Conservation (phyloP, 2,113 vertebrate genomes). For the Brachionichthys hirsutus region DNA sequence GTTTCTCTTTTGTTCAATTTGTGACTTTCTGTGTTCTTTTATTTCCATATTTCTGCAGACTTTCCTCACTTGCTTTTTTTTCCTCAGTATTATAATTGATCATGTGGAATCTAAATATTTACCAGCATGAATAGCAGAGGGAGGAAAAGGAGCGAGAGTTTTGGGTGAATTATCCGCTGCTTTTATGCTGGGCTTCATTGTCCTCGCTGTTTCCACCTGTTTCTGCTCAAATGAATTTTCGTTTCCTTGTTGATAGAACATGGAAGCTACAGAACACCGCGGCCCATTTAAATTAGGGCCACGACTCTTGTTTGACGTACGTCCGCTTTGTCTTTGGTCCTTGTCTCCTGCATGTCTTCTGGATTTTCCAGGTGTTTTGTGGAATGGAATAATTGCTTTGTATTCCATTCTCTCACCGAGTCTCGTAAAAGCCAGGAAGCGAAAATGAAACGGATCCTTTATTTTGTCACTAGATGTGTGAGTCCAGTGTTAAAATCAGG, state of each 20-base stretch:
- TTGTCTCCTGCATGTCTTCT: neutral
- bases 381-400: neutral
- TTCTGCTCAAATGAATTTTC: neutral
- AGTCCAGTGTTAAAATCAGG: conserved; percentile 5
- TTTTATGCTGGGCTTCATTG: neutral
- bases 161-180: conserved; percentile 14
- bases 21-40: conserved; percentile 33
- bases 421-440: conserved; percentile 5
- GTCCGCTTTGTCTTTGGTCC: too few species aligned
- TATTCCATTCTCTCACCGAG: neutral
- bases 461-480: neutral
- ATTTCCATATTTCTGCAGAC: neutral
- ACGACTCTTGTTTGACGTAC: neutral
- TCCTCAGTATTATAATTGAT: neutral
- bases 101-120: neutral
- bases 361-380: neutral
- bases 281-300: neutral
- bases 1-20: conserved; percentile 24
- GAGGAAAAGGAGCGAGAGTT: neutral
- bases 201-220: neutral
- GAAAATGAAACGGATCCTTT: neutral
- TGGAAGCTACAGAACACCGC: conserved; percentile 1
- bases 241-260: conserved; percentile 29
- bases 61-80: neutral
- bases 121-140: neutral